Percentiles rank a stretch among this genome's conserved stretches.
Evolutionary conservation across 2,888 invertebrate genomes (phyloP).

Genomic region (Bhutanitis thaidina): DNA sequence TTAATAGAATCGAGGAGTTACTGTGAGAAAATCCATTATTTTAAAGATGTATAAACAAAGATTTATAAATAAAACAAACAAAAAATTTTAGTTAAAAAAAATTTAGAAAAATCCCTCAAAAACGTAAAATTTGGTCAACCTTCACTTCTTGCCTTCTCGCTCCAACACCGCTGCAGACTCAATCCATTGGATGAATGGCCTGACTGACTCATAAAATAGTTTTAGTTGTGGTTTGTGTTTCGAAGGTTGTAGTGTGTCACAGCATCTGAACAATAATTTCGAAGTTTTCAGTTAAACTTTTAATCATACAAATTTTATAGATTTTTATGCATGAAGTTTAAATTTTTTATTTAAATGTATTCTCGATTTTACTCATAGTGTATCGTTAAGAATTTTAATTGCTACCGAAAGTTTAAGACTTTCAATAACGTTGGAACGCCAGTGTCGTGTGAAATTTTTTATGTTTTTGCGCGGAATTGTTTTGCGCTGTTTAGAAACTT

Average conservation of each 20-base stretch:
- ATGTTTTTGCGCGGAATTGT: conserved; percentile 14
- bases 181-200: not conserved
- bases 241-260: not conserved
- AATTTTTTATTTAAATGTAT: not conserved
- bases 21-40: no score
- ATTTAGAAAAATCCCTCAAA: not conserved
- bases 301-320: no score
- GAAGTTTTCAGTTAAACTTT: no score
- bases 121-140: not conserved
- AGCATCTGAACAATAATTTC: not conserved
- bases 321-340: not conserved
- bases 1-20: no score
- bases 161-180: not conserved
- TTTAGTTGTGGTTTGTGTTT: conserved; percentile 8
- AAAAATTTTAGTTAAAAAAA: not conserved
- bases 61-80: not conserved
- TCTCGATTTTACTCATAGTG: not conserved
- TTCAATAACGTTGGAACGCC: not conserved
- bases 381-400: not conserved
- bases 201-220: not conserved
- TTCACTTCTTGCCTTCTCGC: not conserved
- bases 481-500: conserved; percentile 16
- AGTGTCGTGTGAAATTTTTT: conserved; percentile 12
- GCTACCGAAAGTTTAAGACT: not conserved
- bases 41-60: not conserved